Evolutionary conservation across 2,797 vertebrate species (phyloP).

Genomic region (Pipistrellus kuhlii): DNA sequence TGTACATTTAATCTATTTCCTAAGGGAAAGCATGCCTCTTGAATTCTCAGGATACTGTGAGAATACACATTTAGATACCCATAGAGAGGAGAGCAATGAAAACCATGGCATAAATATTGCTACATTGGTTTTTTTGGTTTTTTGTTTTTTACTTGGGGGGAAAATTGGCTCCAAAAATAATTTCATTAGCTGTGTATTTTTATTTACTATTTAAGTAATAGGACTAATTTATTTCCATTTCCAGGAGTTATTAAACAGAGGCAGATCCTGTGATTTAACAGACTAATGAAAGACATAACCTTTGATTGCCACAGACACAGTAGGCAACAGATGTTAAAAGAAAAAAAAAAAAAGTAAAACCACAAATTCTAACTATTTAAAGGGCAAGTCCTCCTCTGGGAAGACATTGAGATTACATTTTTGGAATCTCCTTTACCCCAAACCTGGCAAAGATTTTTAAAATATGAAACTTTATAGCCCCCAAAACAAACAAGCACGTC

Average conservation of each 20-base stretch:
- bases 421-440: not conserved
- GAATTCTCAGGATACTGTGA: not conserved
- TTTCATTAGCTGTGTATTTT: not conserved
- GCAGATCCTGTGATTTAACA: slow-evolving; percentile 29
- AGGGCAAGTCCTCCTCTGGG: not conserved
- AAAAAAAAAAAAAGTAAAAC: slow-evolving; percentile 45
- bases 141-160: not conserved
- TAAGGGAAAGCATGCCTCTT: not conserved
- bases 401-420: slow-evolving; percentile 36
- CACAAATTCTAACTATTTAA: slow-evolving; percentile 33
- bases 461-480: slow-evolving; percentile 18
- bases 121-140: not conserved
- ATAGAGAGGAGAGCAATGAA: not conserved
- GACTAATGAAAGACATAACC: not conserved
- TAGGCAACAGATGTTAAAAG: not conserved
- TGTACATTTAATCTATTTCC: not conserved
- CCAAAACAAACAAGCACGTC: not conserved
- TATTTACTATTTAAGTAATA: slow-evolving; percentile 41
- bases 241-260: not conserved
- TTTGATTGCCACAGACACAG: slow-evolving; percentile 9
- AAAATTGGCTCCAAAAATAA: not conserved
- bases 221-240: slow-evolving; percentile 41
- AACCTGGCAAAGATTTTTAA: not conserved
- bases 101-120: not conserved
- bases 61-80: not conserved